Conservation (phyloP, 2,888 invertebrate species). For the Phania funesta region DNA sequence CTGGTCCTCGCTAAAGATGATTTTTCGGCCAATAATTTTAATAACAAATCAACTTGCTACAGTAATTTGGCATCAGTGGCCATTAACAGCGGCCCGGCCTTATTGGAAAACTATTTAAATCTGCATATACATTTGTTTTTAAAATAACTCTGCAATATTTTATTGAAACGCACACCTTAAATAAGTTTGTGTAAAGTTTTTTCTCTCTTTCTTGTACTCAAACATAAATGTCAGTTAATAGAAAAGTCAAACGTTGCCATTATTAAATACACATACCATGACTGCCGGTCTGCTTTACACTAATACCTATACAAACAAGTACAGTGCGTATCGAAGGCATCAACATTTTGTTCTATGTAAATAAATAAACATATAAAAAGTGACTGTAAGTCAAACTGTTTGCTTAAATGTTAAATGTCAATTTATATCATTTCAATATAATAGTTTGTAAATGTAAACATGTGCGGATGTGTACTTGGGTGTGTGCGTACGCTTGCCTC, state of each 20-base stretch:
- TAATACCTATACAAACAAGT: background rate
- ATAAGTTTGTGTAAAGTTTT: too few species aligned
- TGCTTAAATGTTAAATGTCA: background rate
- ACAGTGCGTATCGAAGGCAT: background rate
- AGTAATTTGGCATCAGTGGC: too few species aligned
- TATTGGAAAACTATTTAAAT: too few species aligned
- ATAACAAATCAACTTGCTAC: too few species aligned
- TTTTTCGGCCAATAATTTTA: too few species aligned
- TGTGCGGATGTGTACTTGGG: background rate
- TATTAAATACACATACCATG: background rate
- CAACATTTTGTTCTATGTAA: background rate
- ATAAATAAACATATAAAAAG: constrained; percentile 1
- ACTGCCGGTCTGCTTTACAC: background rate
- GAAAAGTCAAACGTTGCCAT: too few species aligned
- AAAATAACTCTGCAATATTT: constrained; percentile 46
- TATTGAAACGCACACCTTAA: background rate
- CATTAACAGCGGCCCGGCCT: too few species aligned
- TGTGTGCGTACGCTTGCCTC: background rate
- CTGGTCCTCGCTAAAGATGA: too few species aligned
- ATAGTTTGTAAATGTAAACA: background rate
- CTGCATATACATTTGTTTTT: too few species aligned
- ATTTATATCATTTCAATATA: background rate
- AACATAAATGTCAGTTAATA: too few species aligned
- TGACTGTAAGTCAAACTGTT: constrained; percentile 17
- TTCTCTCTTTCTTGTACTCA: background rate